Evolutionary conservation across 2,888 invertebrate genomes (phyloP).

Genomic region (Ectobius pallidus): DNA sequence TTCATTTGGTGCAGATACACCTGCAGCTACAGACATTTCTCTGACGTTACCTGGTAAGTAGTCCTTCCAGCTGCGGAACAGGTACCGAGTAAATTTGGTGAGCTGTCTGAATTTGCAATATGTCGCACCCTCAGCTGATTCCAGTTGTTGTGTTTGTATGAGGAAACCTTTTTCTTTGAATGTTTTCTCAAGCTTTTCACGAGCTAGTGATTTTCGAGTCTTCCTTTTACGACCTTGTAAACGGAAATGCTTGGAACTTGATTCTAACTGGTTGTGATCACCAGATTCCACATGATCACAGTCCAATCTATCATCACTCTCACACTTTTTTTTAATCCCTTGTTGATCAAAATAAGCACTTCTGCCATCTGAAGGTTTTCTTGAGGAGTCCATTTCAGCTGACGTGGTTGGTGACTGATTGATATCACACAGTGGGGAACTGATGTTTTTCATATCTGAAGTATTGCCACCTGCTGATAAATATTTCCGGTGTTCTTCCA

Average conservation of each 20-base stretch:
- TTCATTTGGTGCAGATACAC: constrained; percentile 38
- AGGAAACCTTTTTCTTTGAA: constrained; percentile 92
- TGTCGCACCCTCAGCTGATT: constrained; percentile 91
- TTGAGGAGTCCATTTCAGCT: constrained; percentile 2
- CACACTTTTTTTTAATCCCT: constrained; percentile 31
- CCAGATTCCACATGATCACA: background rate
- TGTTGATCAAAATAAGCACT: constrained; percentile 42
- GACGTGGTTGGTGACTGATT: background rate
- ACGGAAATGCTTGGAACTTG: constrained; percentile 32
- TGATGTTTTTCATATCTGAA: background rate
- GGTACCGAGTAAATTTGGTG: constrained; percentile 87
- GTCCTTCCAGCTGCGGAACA: constrained; percentile 93
- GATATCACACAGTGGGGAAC: background rate
- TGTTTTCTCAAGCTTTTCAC: constrained; percentile 88
- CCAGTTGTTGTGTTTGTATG: constrained; percentile 90
- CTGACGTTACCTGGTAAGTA: constrained; percentile 80
- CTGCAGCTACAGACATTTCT: constrained; percentile 43
- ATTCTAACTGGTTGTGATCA: background rate
- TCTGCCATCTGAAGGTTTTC: constrained; percentile 18
- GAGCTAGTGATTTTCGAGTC: constrained; percentile 79
- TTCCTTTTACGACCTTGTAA: constrained; percentile 68
- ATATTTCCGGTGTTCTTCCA: constrained; percentile 13
- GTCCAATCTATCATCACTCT: constrained; percentile 5
- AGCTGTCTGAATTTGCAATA: constrained; percentile 92
- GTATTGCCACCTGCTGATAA: background rate